Base-by-base conservation (phyloP, 1,140 invertebrate genomes). In the Sipha flava region DNA sequence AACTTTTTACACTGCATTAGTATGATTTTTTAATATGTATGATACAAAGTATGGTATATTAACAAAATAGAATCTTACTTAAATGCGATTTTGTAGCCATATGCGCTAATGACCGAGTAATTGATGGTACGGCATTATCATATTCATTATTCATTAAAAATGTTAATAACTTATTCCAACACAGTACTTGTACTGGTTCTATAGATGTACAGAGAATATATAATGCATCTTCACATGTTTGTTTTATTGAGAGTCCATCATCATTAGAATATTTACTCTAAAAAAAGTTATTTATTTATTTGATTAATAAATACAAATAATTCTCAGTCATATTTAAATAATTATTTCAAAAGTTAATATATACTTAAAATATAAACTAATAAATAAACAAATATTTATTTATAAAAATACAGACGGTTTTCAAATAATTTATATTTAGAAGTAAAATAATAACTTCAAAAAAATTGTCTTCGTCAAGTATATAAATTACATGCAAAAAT, bases 241-340 rank as follows among this genome's bases (percentile, higher is more conserved):
- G 47, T 64, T 81, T 57, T 80, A 79, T 81, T 81, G 37, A 59
- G 12, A 54, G 34, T 9, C 79, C 79, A 68, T 80, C 79, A 54
- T 80, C 79, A 52, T 26, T 34, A 37, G 45, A 52, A 80, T 70
- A 66, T 81, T 82, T 81, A 77, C 82, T 70, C 77, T 80, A 68
- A 79, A 66, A 84, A 26, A 77, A 59, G 21, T 21, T 59, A 52
- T 4, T n/a, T n/a, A n/a, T n/a, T n/a, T n/a, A n/a, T n/a, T n/a
- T n/a, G n/a, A n/a, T n/a, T n/a, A n/a, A n/a, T n/a, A n/a, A n/a
- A n/a, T n/a, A n/a, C n/a, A n/a, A n/a, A n/a, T n/a, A n/a, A n/a
- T n/a, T n/a, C n/a, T n/a, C n/a, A n/a, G n/a, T n/a, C n/a, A n/a
- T n/a, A n/a, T n/a, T n/a, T n/a, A n/a, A n/a, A n/a, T n/a, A n/a